phyloP scores from a whole-genome alignment of 2,797 vertebrate genomes.

The Pipistrellus pipistrellus region DNA sequence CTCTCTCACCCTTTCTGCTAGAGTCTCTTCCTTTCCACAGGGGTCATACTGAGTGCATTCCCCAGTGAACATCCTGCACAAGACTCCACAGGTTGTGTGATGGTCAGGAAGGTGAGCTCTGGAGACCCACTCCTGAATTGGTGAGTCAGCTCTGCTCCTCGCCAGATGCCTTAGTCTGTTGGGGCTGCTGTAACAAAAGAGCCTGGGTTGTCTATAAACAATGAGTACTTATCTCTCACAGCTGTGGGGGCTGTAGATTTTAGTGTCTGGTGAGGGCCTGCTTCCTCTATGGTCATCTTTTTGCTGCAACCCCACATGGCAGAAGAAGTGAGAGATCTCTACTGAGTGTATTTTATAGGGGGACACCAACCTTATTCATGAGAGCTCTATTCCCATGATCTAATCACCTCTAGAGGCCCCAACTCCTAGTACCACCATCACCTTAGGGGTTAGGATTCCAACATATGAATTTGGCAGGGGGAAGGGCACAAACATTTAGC shows the following conservation, averaged over 20 bases:
- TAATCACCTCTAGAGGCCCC: neutral
- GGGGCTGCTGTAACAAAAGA: neutral
- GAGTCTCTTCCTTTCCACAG: neutral
- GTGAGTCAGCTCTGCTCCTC: neutral
- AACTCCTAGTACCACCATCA: neutral
- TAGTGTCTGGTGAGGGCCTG: neutral
- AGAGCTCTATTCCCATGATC: neutral
- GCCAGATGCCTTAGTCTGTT: neutral
- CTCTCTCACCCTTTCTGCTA: neutral
- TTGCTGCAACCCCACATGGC: neutral
- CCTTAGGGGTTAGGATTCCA: neutral
- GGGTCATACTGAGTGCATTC: accelerated
- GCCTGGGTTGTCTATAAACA: neutral
- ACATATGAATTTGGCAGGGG: neutral
- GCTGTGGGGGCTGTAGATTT: neutral
- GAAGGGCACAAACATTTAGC: neutral
- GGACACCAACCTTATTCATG: neutral
- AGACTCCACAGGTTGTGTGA: no score
- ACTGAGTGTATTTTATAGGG: neutral
- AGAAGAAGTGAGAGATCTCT: neutral
- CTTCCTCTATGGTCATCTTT: neutral
- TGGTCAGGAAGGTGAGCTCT: no score
- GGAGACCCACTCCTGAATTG: neutral
- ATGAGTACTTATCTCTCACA: neutral
- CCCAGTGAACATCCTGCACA: neutral